Percentiles rank a stretch among this genome's conserved stretches.
Evolutionary conservation across 1,140 invertebrate species (phyloP).

Genomic region (silkworm (Bombyx mori)): DNA sequence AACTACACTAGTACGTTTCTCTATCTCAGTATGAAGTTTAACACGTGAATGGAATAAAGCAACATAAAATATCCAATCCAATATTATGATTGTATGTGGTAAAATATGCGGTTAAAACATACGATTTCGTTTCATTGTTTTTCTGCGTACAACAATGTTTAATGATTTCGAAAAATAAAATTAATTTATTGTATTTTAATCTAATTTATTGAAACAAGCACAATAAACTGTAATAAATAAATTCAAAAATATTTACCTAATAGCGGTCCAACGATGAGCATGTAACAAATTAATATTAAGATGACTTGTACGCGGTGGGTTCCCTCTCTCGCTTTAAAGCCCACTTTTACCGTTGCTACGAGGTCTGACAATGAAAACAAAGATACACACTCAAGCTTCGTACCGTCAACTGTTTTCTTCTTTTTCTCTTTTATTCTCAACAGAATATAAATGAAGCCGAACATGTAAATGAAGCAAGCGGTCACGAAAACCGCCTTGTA

Average conservation of each 20-base stretch:
- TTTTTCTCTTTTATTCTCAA: conserved; percentile 58
- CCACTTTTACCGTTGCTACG: conserved; percentile 65
- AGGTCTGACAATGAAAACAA: conserved; percentile 64
- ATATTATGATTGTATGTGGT: too few relatives aligned
- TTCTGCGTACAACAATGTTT: too few relatives aligned
- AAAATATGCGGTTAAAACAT: too few relatives aligned
- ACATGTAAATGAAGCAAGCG: conserved; percentile 59
- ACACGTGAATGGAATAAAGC: too few relatives aligned
- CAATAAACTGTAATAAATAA: too few relatives aligned
- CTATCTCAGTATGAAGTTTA: too few relatives aligned
- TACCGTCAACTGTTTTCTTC: conserved; percentile 41
- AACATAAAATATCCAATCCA: too few relatives aligned
- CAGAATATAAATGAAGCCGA: conserved; percentile 62
- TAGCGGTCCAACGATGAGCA: conserved; percentile 70
- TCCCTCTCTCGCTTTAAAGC: conserved; percentile 56
- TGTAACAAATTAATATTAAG: conserved; percentile 65
- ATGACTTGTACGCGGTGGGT: conserved; percentile 63
- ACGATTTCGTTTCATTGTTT: too few relatives aligned
- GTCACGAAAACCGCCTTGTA: conserved; percentile 66
- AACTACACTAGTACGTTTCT: too few relatives aligned
- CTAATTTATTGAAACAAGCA: too few relatives aligned
- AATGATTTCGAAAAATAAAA: too few relatives aligned
- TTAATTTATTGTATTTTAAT: too few relatives aligned
- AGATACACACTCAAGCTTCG: conserved; percentile 24
- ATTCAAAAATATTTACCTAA: conserved; percentile 44